Evolutionary conservation across 2,888 invertebrate species (phyloP).

Genomic region (Herminia tarsipennalis): DNA sequence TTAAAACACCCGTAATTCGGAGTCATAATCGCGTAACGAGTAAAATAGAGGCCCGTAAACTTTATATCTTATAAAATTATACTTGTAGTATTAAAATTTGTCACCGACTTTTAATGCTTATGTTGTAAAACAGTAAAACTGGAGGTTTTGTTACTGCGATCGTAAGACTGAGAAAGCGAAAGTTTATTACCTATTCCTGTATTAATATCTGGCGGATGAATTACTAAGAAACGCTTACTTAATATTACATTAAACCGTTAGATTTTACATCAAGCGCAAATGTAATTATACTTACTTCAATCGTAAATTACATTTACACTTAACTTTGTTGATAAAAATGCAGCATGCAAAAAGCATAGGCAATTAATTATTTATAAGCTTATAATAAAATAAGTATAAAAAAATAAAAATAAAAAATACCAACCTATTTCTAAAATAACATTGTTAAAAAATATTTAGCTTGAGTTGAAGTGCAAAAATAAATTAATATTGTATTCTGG

Average conservation of each 20-base stretch:
- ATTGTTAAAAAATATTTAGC: no score
- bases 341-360: no score
- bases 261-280: conserved; percentile 15
- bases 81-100: conserved; percentile 53
- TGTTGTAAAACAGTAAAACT: conserved; percentile 53
- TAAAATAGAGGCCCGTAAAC: conserved; percentile 47
- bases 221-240: conserved; percentile 23
- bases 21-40: conserved; percentile 25
- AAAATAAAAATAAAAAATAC: neutral
- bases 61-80: conserved; percentile 51
- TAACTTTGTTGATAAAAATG: no score
- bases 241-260: conserved; percentile 8
- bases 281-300: neutral
- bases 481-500: no score
- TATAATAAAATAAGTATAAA: neutral
- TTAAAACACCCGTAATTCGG: conserved; percentile 8
- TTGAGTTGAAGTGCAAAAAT: no score
- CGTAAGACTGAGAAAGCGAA: conserved; percentile 36
- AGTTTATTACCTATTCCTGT: conserved; percentile 39
- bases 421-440: neutral
- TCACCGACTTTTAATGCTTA: conserved; percentile 54
- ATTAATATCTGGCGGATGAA: conserved; percentile 35
- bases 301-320: no score
- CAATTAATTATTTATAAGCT: neutral
- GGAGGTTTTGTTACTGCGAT: conserved; percentile 26